Conservation (phyloP, 2,888 invertebrate genomes). For the Synanthedon andrenaeformis region DNA sequence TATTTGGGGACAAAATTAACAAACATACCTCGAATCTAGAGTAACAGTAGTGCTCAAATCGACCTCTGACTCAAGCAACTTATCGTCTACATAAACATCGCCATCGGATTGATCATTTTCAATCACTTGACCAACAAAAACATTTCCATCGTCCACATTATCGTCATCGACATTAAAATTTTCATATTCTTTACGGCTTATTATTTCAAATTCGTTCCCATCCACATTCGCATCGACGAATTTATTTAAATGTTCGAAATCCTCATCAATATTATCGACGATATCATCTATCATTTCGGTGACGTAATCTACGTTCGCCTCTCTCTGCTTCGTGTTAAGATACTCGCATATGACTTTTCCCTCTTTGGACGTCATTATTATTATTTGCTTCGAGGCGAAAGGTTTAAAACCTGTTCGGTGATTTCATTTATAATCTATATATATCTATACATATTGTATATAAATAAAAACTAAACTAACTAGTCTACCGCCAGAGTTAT, state of each 20-base stretch:
- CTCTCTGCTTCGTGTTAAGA: slow-evolving; percentile 10
- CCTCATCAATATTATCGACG: slow-evolving; percentile 36
- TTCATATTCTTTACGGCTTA: slow-evolving; percentile 20
- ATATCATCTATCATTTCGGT: slow-evolving; percentile 34
- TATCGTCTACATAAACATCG: slow-evolving; percentile 26
- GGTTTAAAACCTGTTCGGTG: slow-evolving; percentile 45
- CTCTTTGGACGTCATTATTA: slow-evolving; percentile 37
- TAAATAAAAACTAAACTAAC: too few relatives aligned
- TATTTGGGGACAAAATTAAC: too few relatives aligned
- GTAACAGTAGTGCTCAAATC: background rate
- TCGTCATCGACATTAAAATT: slow-evolving; percentile 21
- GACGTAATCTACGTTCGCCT: slow-evolving; percentile 16
- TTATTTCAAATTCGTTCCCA: slow-evolving; percentile 39
- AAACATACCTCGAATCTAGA: background rate
- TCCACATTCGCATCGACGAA: slow-evolving; percentile 15
- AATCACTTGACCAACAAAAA: slow-evolving; percentile 18
- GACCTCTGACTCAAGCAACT: slow-evolving; percentile 9
- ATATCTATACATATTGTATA: too few relatives aligned
- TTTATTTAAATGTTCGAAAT: slow-evolving; percentile 6
- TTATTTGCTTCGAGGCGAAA: slow-evolving; percentile 49
- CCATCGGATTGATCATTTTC: slow-evolving; percentile 16
- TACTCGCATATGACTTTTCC: slow-evolving; percentile 34
- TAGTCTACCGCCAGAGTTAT: too few relatives aligned
- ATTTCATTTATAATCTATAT: slow-evolving; percentile 1
- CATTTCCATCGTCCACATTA: slow-evolving; percentile 2